phyloP scores from a whole-genome alignment of 2,888 invertebrate genomes.

The Hartigia nigra region DNA sequence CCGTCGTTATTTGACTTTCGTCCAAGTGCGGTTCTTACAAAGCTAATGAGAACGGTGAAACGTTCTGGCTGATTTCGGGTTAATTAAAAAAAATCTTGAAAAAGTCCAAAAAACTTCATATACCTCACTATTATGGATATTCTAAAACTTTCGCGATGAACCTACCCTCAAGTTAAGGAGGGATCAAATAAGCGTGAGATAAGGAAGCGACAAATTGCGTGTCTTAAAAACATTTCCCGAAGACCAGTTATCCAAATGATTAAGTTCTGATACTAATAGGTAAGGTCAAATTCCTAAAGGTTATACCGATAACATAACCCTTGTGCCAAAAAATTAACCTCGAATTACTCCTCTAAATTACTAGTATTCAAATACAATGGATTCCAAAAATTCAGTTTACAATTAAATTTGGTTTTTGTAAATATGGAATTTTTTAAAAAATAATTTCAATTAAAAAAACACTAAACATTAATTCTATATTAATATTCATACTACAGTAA shows the following conservation, averaged over 20 bases:
- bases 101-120: neutral
- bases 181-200: neutral
- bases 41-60: neutral
- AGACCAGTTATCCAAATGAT: neutral
- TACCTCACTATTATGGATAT: neutral
- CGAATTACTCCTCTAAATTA: neutral
- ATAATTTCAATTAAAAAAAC: too few relatives aligned
- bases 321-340: neutral
- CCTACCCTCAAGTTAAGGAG: neutral
- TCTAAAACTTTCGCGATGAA: neutral
- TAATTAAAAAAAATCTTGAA: neutral
- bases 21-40: neutral
- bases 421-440: neutral
- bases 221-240: neutral
- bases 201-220: neutral
- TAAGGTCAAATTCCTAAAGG: neutral
- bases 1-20: neutral
- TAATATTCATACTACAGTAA: too few relatives aligned
- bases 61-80: neutral
- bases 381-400: too few relatives aligned
- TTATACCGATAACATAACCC: neutral
- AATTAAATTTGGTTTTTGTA: too few relatives aligned
- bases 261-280: neutral
- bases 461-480: too few relatives aligned
- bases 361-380: neutral